These are phyloP conservation scores for Rhogogaster chlorosoma DNA, from an alignment of 2,888 invertebrate genomes.

Conservation along the genomic window DNA sequence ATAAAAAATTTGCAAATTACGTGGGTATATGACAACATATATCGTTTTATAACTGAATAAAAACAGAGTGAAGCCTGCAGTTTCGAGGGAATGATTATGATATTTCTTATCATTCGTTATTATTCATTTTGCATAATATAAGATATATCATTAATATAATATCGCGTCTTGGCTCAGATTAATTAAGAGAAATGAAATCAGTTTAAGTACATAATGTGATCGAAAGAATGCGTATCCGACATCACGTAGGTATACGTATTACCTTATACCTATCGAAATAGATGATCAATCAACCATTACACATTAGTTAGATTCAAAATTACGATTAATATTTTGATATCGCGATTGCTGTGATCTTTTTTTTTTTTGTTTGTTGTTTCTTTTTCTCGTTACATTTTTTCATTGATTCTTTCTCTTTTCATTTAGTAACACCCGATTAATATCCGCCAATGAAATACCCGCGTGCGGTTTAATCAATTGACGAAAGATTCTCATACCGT, in stretches of 20 bases:
- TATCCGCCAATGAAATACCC: neutral
- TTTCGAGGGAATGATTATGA: neutral
- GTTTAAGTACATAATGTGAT: neutral
- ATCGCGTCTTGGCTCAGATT: neutral
- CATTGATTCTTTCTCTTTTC: neutral
- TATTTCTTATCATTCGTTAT: neutral
- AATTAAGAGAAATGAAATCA: neutral
- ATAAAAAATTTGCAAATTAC: too few species aligned
- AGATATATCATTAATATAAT: neutral
- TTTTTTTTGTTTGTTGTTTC: neutral
- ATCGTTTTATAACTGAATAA: neutral
- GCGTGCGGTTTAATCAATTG: neutral
- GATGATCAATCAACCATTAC: neutral
- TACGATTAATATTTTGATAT: neutral
- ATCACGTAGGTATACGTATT: neutral
- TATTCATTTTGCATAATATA: neutral
- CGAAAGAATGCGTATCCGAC: neutral
- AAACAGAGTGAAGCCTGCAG: neutral
- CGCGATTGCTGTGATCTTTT: neutral
- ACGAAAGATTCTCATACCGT: neutral
- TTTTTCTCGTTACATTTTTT: neutral
- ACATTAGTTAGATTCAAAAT: neutral
- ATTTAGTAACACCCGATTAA: neutral
- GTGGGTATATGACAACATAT: neutral
- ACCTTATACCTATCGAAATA: neutral